These are phyloP conservation scores for Heliconius cydno DNA, from an alignment of 2,888 invertebrate species.

Conservation along the genomic window DNA sequence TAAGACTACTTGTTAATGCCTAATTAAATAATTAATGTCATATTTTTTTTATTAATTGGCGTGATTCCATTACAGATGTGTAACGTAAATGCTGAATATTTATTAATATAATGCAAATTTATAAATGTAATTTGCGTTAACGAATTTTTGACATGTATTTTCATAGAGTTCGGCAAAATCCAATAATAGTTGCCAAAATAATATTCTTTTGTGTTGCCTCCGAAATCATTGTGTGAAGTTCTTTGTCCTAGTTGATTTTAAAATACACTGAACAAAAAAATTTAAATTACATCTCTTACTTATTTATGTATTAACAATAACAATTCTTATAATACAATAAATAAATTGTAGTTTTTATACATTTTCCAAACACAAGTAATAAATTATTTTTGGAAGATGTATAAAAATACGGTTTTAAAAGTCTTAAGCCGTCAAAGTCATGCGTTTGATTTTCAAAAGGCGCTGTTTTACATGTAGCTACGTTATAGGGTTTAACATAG, in stretches of 20 bases:
- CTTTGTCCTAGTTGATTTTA: constrained; percentile 7
- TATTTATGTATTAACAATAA: not conserved
- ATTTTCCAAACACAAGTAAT: not conserved
- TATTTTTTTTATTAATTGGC: not conserved
- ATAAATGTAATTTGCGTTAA: not conserved
- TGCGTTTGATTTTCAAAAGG: too few relatives aligned
- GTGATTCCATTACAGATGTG: not conserved
- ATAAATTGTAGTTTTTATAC: not conserved
- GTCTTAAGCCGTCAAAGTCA: too few relatives aligned
- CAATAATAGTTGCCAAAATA: constrained; percentile 18
- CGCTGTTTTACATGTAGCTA: too few relatives aligned
- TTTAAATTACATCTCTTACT: constrained; percentile 22
- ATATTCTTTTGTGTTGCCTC: constrained; percentile 17
- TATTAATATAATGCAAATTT: not conserved
- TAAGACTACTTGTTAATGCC: too few relatives aligned
- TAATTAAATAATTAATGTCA: not conserved
- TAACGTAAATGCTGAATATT: not conserved
- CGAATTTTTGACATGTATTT: not conserved
- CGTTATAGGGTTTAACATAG: too few relatives aligned
- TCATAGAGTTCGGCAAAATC: not conserved
- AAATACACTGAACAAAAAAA: constrained; percentile 21
- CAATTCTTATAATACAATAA: not conserved
- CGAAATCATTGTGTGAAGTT: constrained; percentile 15
- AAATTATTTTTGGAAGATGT: too few relatives aligned
- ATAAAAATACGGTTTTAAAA: too few relatives aligned